Evolutionary conservation across 2,113 vertebrate genomes (phyloP), one percentile per base, ranked within the genome.

Genomic region (Platysternon megacephalum): DNA sequence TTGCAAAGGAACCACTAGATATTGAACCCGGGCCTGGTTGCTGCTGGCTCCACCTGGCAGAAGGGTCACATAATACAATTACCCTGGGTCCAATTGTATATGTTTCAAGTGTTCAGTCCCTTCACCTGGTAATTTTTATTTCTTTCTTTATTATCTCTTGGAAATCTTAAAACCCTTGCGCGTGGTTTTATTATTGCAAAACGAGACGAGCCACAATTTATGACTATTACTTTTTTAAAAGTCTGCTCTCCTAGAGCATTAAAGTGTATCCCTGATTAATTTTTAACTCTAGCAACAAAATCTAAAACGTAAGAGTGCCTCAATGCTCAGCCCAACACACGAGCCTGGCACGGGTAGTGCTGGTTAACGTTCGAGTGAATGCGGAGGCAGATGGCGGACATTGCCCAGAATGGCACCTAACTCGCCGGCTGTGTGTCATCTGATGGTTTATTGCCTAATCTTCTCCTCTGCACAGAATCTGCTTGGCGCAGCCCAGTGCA

Each of bases 311-410:
- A 21, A 49, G 55, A 88, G 44, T 1, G 46, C 16, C 94, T 65
- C 0, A 0, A 81, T 85, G 32, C 48, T 91, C 91, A 90, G 16
- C 82, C 39, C 3, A 0, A 0, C 0, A 21, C 49, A 39, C 0
- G 1, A 80, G 82, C 42, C 39, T 11, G 5, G 46, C 35, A 7
- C 17, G 4, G 19, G 44, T 48, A 2, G 0, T 32, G 55, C 78
- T 89, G 52, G 7, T 11, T n/a, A 6, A 32, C n/a, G 1, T 3
- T 10, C 49, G 6, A 1, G n/a, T 0, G 1, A 84, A 49, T 2
- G 46, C 11, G 46, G 29, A 49, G 46, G 84, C 84, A 26, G 46
- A 28, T 9, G 58, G 61, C 13, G 1, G 9, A 44, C 22, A 8
- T 8, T 48, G 76, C 78, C 44, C 93, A n/a, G 84, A 1, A 3